Base-by-base conservation (phyloP, 2,888 invertebrate species). In the Amiota minor region DNA sequence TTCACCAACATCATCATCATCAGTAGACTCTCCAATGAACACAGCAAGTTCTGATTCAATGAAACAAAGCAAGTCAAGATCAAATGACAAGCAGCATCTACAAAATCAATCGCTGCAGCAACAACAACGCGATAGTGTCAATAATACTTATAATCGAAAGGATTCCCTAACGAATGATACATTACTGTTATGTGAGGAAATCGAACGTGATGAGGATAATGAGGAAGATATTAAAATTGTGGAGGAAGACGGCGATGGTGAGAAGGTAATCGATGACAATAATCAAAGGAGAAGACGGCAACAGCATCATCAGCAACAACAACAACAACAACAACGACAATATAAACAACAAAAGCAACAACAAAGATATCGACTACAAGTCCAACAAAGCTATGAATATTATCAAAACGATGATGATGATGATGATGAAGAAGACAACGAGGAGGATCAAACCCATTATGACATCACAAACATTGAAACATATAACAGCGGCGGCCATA, bases 1-100 rank as follows among this genome's bases (percentile, higher is more conserved):
- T 12, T 89, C 89, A 72, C 90, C 90, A 68, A 89, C 90, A 18
- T 90, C 90, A 10, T 90, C 90, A 10, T 90, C 89, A 35, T 89
- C 88, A 12, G 89, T 90, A 75, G 89, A 90, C 74, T 89, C 89
- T 11, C 88, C 89, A n/a, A 86, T 85, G 35, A 88, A 88, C 74
- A 81, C 86, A 64, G 79, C 82, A 68, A 89, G 86, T 72, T 88
- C 87, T 50, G 89, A 89, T 79, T 89, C 88, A 61, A 84, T 85
- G 45, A 87, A 88, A 77, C 82, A 87, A 64, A 83, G 80, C 49
- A 83, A 80, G 49, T 78, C 76, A 75, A 20, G 50, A 11, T 11
- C 11, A 23, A 68, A 18, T 11, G 18, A 20, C 20, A 78, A 75
- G 9, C 80, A 76, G 0, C 77, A 81, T 8, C 35, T 35, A 6